phyloP scores from a whole-genome alignment of 1,140 invertebrate species.

The Drosophila orena region DNA sequence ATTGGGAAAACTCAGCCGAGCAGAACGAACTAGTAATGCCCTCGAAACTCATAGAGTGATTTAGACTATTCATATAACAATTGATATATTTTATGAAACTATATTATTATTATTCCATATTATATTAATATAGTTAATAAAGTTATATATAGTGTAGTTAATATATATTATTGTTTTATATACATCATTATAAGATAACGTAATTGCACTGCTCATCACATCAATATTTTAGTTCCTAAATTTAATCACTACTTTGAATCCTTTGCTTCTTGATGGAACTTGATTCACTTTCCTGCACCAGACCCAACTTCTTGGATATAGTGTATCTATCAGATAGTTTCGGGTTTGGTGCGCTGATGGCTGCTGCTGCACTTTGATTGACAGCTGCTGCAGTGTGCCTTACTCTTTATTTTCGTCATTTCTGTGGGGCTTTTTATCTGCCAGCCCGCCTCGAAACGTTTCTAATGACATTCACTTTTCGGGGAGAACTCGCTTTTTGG shows the following conservation, averaged over 20 bases:
- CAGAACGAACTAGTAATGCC: conserved; percentile 6
- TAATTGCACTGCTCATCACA: too few relatives aligned
- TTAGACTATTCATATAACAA: neutral
- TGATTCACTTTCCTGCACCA: too few relatives aligned
- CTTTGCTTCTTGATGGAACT: neutral
- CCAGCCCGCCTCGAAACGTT: conserved; percentile 53
- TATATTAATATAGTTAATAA: too few relatives aligned
- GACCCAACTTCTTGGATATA: neutral
- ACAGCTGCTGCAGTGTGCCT: conserved; percentile 73
- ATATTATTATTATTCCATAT: too few relatives aligned
- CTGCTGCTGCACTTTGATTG: conserved; percentile 66
- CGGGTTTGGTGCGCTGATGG: conserved; percentile 29
- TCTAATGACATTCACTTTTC: conserved; percentile 82
- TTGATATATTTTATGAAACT: too few relatives aligned
- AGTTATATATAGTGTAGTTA: too few relatives aligned
- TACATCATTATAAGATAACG: too few relatives aligned
- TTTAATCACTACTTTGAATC: neutral
- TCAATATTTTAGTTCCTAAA: too few relatives aligned
- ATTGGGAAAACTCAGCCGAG: neutral
- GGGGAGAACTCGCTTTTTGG: conserved; percentile 66
- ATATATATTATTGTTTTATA: too few relatives aligned
- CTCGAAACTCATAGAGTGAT: neutral
- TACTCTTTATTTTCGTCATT: conserved; percentile 53
- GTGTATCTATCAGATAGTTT: conserved; percentile 13
- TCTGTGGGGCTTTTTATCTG: conserved; percentile 65